Conservation (phyloP, 2,113 vertebrate genomes). For the Corythaeola cristata region DNA sequence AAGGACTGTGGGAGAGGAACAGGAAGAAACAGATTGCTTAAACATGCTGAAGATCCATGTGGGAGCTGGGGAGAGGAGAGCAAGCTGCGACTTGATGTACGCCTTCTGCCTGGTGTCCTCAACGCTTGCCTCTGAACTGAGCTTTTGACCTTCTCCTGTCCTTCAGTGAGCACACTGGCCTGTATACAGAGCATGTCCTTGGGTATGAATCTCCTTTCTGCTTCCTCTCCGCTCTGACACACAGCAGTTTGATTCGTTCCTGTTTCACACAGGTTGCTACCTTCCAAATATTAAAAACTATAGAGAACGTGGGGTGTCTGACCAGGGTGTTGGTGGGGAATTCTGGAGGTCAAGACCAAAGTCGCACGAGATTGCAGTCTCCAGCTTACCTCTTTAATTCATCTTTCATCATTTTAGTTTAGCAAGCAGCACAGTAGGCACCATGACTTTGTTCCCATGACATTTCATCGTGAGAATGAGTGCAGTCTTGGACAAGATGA, state of each 20-base stretch:
- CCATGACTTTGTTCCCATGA: not conserved
- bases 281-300: not conserved
- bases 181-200: rapidly evolving
- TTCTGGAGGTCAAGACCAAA: not conserved
- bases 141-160: rapidly evolving
- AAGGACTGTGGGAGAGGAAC: not conserved
- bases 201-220: not conserved
- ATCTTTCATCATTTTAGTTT: not conserved
- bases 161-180: not conserved
- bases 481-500: not conserved
- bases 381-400: not conserved
- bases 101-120: not conserved
- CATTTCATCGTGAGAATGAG: not conserved
- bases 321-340: not conserved
- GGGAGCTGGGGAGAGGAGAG: rapidly evolving
- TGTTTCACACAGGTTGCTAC: not conserved
- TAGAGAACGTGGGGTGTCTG: rapidly evolving
- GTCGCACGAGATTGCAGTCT: not conserved
- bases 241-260: rapidly evolving
- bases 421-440: not conserved
- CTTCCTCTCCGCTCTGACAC: not conserved
- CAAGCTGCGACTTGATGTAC: not conserved
- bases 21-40: not conserved
- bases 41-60: not conserved
- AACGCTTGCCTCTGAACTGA: not conserved